phyloP scores from a whole-genome alignment of 1,140 invertebrate genomes.

The Venustaconcha ellipsiformis region DNA sequence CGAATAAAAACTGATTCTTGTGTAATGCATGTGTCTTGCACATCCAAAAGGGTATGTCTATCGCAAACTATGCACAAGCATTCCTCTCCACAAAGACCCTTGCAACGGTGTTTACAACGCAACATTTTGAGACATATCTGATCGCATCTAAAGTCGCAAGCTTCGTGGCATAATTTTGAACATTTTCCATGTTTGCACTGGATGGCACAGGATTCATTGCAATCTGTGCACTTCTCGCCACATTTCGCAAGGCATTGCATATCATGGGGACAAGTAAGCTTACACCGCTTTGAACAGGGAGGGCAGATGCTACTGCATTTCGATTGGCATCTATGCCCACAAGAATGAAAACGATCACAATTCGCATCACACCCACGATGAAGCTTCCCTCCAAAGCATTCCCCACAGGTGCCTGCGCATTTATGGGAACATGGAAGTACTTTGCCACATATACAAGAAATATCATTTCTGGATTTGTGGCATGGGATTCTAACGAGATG shows the following conservation, averaged over 20 bases:
- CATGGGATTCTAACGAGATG: constrained; percentile 45
- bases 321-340: constrained; percentile 57
- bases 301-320: constrained; percentile 67
- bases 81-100: constrained; percentile 74
- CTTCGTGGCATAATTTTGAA: constrained; percentile 71
- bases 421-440: constrained; percentile 24
- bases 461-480: constrained; percentile 19
- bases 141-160: constrained; percentile 73
- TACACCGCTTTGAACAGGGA: constrained; percentile 74
- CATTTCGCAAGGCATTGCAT: constrained; percentile 72
- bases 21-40: constrained; percentile 68
- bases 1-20: constrained; percentile 14
- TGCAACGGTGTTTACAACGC: constrained; percentile 75
- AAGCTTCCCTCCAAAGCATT: constrained; percentile 75
- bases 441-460: constrained; percentile 12
- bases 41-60: constrained; percentile 69
- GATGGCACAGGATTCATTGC: constrained; percentile 70
- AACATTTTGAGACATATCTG: constrained; percentile 37
- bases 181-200: constrained; percentile 74
- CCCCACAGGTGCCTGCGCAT: constrained; percentile 28
- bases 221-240: constrained; percentile 73
- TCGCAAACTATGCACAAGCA: constrained; percentile 42
- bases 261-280: constrained; percentile 71
- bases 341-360: constrained; percentile 52
- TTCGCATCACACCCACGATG: constrained; percentile 67